These are phyloP conservation scores for Hyposmocoma kahamanoa DNA, from an alignment of 1,140 invertebrate species.

Conservation along the genomic window DNA sequence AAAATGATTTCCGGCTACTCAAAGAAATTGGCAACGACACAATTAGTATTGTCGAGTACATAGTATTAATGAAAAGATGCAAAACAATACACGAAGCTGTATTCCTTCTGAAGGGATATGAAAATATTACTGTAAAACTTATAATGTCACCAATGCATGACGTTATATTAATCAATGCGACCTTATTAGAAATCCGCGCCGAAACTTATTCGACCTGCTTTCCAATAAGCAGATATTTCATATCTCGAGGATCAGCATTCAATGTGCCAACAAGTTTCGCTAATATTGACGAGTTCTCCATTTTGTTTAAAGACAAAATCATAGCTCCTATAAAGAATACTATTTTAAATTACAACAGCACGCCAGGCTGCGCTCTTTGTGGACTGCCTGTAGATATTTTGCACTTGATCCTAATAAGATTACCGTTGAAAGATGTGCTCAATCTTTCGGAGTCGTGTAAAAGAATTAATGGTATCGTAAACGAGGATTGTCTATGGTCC, in stretches of 20 bases:
- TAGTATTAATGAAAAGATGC: conserved; percentile 14
- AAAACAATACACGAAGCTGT: conserved; percentile 16
- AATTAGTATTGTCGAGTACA: conserved; percentile 19
- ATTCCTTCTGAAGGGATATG: conserved; percentile 19
- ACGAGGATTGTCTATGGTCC: conserved; percentile 27
- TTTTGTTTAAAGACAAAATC: conserved; percentile 24
- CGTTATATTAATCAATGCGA: conserved; percentile 27
- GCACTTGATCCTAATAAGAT: conserved; percentile 22
- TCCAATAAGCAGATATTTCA: conserved; percentile 16
- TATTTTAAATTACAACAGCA: conserved; percentile 24
- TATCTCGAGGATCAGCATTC: conserved; percentile 11
- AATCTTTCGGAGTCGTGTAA: conserved; percentile 27
- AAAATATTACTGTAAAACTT: conserved; percentile 24
- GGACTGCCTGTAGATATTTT: conserved; percentile 31
- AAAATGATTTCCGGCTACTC: conserved; percentile 30
- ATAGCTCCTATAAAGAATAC: conserved; percentile 24
- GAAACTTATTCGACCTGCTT: conserved; percentile 30
- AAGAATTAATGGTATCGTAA: conserved; percentile 21
- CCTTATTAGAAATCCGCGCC: conserved; percentile 16
- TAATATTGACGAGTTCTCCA: conserved; percentile 18
- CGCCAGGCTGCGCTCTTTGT: conserved; percentile 16
- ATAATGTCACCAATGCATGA: conserved; percentile 18
- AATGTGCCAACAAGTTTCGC: conserved; percentile 17
- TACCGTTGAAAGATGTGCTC: conserved; percentile 26
- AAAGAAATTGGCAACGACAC: conserved; percentile 15